Conservation (phyloP, 2,888 invertebrate species). For the Aproaerema taeniolella region DNA sequence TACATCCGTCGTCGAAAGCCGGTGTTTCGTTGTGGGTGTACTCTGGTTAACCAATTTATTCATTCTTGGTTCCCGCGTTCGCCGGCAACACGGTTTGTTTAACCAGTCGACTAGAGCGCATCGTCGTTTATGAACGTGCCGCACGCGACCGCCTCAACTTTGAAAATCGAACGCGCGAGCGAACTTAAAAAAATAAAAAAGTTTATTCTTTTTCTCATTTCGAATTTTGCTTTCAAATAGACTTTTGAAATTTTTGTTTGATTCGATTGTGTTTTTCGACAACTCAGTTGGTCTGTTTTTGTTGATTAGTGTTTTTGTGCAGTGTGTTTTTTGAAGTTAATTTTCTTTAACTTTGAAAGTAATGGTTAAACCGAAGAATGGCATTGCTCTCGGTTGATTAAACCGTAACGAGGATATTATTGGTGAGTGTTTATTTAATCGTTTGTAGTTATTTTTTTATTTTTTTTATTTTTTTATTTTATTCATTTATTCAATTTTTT, state of each 20-base stretch:
- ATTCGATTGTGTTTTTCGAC: slow-evolving; percentile 14
- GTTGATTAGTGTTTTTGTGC: slow-evolving; percentile 20
- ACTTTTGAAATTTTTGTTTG: slow-evolving; percentile 8
- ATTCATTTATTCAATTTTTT: not conserved
- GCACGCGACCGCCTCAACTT: slow-evolving; percentile 30
- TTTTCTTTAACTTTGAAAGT: slow-evolving; percentile 8
- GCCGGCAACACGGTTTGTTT: too few relatives aligned
- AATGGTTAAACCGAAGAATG: slow-evolving; percentile 9
- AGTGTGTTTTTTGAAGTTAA: slow-evolving; percentile 17
- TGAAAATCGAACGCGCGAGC: slow-evolving; percentile 38
- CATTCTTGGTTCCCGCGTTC: slow-evolving; percentile 22
- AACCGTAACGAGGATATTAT: slow-evolving; percentile 1
- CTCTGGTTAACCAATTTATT: slow-evolving; percentile 35
- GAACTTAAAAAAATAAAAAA: too few relatives aligned
- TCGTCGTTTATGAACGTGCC: slow-evolving; percentile 37
- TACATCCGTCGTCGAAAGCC: slow-evolving; percentile 33
- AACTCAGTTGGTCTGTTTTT: too few relatives aligned
- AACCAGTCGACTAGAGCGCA: slow-evolving; percentile 42
- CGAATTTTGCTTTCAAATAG: slow-evolving; percentile 14
- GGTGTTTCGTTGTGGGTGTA: slow-evolving; percentile 25
- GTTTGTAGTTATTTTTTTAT: not conserved
- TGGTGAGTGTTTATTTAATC: slow-evolving; percentile 8
- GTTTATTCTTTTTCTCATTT: slow-evolving; percentile 11
- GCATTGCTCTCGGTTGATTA: slow-evolving; percentile 5
- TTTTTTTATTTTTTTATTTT: not conserved